Evolutionary conservation across 2,797 vertebrate genomes (phyloP).

Genomic region (Acanthurus tractus): DNA sequence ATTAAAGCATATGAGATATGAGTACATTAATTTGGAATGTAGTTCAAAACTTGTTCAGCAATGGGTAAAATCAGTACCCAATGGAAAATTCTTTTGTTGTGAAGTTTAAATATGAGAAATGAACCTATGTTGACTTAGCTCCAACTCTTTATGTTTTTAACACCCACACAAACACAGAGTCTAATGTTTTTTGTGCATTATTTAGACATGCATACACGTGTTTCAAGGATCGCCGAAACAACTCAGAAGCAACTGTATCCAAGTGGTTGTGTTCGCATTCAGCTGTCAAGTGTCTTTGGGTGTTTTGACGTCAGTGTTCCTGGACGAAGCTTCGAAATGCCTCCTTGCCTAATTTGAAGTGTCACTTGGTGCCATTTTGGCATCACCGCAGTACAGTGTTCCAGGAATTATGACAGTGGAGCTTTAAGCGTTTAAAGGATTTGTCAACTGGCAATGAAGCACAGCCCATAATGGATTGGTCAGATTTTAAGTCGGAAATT

Average conservation of each 20-base stretch:
- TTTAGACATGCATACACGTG: background rate
- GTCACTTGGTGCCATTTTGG: conserved; percentile 42
- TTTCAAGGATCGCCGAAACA: conserved; percentile 20
- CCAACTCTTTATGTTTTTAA: conserved; percentile 11
- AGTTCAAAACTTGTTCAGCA: conserved; percentile 17
- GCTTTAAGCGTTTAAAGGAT: conserved; percentile 26
- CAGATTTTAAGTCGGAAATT: conserved; percentile 15
- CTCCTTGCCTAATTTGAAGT: conserved; percentile 48
- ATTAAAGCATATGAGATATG: conserved; percentile 27
- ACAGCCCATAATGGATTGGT: conserved; percentile 21
- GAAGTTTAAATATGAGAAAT: conserved; percentile 41
- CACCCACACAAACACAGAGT: conserved; percentile 1
- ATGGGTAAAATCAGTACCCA: conserved; percentile 45
- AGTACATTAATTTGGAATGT: conserved; percentile 40
- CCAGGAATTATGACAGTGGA: conserved; percentile 25
- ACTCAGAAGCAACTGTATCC: conserved; percentile 12
- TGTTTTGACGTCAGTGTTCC: conserved; percentile 45
- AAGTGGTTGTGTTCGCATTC: conserved; percentile 22
- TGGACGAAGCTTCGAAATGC: conserved; percentile 29
- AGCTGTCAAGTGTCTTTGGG: conserved; percentile 18
- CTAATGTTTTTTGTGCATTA: conserved; percentile 10
- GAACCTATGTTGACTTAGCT: conserved; percentile 8
- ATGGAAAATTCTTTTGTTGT: conserved; percentile 29
- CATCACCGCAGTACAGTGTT: conserved; percentile 21
- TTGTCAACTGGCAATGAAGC: conserved; percentile 37